Evolutionary conservation across 1,140 invertebrate genomes (phyloP).

Genomic region (Choristoneura fumiferana): DNA sequence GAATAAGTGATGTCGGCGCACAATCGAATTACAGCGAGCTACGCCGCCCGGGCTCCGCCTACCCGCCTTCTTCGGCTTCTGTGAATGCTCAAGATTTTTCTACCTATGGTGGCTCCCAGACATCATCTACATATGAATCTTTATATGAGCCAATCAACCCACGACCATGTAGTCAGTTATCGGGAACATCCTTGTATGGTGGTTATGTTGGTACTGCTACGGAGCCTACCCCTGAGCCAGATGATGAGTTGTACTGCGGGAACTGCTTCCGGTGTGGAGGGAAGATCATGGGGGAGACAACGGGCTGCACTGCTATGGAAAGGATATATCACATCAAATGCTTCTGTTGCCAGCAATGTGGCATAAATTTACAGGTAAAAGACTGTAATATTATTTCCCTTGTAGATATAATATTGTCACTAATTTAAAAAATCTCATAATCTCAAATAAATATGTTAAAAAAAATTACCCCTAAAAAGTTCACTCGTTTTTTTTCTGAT

Average conservation of each 20-base stretch:
- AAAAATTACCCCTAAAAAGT: too few species aligned
- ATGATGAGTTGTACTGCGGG: slow-evolving; percentile 87
- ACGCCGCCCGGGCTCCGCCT: slow-evolving; percentile 78
- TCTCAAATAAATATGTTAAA: too few species aligned
- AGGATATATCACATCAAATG: slow-evolving; percentile 97
- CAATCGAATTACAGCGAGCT: slow-evolving; percentile 92
- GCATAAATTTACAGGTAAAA: slow-evolving; percentile 84
- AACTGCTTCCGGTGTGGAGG: slow-evolving; percentile 93
- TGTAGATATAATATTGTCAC: too few species aligned
- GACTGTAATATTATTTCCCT: too few species aligned
- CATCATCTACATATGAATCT: slow-evolving; percentile 90
- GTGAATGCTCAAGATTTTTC: slow-evolving; percentile 79
- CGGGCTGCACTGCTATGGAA: slow-evolving; percentile 97
- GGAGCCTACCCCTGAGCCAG: slow-evolving; percentile 85
- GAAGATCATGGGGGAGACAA: slow-evolving; percentile 96
- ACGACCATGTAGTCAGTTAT: slow-evolving; percentile 88
- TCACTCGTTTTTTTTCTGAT: too few species aligned
- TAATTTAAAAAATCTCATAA: too few species aligned
- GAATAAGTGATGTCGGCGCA: slow-evolving; percentile 63
- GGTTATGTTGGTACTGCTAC: slow-evolving; percentile 88
- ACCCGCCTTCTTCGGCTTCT: slow-evolving; percentile 72
- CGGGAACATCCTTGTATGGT: slow-evolving; percentile 86
- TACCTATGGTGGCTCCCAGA: slow-evolving; percentile 83
- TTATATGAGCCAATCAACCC: slow-evolving; percentile 96
- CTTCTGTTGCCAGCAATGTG: slow-evolving; percentile 95